Conservation (phyloP, 2,797 vertebrate species). For the Clamator glandarius region DNA sequence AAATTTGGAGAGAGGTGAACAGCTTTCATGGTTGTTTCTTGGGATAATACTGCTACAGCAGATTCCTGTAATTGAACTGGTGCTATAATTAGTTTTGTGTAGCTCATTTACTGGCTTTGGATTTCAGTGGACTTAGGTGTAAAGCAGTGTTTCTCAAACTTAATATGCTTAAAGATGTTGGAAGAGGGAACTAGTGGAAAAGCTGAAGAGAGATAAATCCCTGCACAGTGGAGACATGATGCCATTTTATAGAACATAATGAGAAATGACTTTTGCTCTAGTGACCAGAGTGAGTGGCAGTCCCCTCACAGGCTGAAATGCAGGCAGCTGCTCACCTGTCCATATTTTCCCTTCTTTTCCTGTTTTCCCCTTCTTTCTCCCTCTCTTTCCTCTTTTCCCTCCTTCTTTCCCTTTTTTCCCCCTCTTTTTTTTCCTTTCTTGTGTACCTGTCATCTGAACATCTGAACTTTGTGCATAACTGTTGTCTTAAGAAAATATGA, state of each 20-base stretch:
- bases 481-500: fast-evolving
- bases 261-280: neutral
- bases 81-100: neutral
- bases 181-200: neutral
- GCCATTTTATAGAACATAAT: neutral
- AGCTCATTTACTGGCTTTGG: neutral
- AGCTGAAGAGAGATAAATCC: neutral
- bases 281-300: neutral
- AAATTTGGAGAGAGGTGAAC: neutral
- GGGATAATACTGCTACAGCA: neutral
- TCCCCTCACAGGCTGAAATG: neutral
- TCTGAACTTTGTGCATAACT: neutral
- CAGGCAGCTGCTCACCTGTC: neutral
- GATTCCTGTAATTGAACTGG: neutral
- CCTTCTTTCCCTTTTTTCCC: neutral
- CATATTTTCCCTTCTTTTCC: neutral
- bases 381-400: neutral
- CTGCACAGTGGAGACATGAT: neutral
- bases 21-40: neutral
- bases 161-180: neutral
- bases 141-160: neutral
- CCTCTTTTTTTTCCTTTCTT: neutral
- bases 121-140: neutral
- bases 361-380: neutral
- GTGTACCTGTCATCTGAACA: neutral